These are phyloP conservation scores for Rotaria magnacalcarata DNA, from an alignment of 2,888 invertebrate genomes.

Conservation along the genomic window DNA sequence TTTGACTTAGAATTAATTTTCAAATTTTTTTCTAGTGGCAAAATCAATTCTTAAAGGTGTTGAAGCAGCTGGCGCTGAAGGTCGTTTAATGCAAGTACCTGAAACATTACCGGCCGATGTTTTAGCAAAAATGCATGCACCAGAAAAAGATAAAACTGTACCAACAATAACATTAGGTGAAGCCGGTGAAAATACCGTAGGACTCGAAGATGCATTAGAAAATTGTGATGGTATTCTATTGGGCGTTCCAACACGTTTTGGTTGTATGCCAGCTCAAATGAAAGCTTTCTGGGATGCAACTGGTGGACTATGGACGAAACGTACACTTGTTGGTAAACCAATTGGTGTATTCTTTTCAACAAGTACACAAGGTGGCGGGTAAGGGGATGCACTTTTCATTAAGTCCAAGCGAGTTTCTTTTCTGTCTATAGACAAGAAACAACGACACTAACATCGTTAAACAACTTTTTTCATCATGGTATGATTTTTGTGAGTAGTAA, in stretches of 20 bases:
- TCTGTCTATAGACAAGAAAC: slow-evolving; percentile 40
- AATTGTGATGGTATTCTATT: slow-evolving; percentile 42
- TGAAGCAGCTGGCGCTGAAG: slow-evolving; percentile 33
- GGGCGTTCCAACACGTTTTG: slow-evolving; percentile 43
- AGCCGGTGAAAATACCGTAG: not conserved
- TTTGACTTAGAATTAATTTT: not conserved
- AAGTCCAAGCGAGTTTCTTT: not conserved
- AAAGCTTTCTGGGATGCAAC: slow-evolving; percentile 43
- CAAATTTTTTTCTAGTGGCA: not conserved
- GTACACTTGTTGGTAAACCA: slow-evolving; percentile 28
- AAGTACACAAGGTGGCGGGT: slow-evolving; percentile 15
- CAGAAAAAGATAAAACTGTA: slow-evolving; percentile 39
- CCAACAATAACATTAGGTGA: slow-evolving; percentile 25
- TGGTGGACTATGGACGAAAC: slow-evolving; percentile 44
- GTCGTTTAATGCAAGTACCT: slow-evolving; percentile 39
- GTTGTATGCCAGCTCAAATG: slow-evolving; percentile 40
- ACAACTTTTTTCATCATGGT: slow-evolving; percentile 44
- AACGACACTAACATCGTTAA: slow-evolving; percentile 41
- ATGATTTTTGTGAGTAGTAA: slow-evolving; percentile 39
- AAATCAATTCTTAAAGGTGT: not conserved
- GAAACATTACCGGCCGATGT: slow-evolving; percentile 45
- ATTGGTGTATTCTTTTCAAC: not conserved
- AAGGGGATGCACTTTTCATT: not conserved
- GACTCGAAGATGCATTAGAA: not conserved
- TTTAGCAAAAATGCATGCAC: slow-evolving; percentile 42